Evolutionary conservation across 2,797 vertebrate genomes (phyloP).

Genomic region (Phalanger gymnotis): DNA sequence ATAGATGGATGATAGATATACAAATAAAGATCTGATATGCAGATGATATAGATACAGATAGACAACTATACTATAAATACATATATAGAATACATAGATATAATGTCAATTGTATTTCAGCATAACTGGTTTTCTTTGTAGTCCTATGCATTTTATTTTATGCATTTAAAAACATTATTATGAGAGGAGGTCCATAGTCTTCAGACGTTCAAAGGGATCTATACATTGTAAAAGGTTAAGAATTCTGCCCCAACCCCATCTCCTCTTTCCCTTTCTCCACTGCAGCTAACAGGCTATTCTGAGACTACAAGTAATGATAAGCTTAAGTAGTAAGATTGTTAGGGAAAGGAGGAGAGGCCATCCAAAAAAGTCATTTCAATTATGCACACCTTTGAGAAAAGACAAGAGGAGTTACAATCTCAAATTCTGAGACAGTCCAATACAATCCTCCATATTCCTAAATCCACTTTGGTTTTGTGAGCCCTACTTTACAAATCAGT

Average conservation of each 20-base stretch:
- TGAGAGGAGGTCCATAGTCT: not conserved
- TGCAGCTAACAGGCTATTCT: not conserved
- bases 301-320: not conserved
- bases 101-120: not conserved
- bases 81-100: not conserved
- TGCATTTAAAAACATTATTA: not conserved
- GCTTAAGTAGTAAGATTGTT: not conserved
- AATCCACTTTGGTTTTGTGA: slow-evolving; percentile 66
- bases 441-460: slow-evolving; percentile 2
- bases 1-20: not conserved
- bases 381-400: not conserved
- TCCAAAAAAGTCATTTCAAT: not conserved
- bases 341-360: not conserved
- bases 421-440: not conserved
- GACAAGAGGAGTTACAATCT: not conserved
- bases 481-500: not conserved
- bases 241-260: not conserved
- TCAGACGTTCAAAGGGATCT: not conserved
- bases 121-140: not conserved
- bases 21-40: not conserved
- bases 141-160: not conserved
- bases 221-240: not conserved
- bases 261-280: not conserved
- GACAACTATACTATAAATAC: not conserved
- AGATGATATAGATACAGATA: not conserved